Evolutionary conservation across 2,797 vertebrate species (phyloP), one percentile per base, ranked within the genome.

Genomic region (Gymnopithys bicolor): DNA sequence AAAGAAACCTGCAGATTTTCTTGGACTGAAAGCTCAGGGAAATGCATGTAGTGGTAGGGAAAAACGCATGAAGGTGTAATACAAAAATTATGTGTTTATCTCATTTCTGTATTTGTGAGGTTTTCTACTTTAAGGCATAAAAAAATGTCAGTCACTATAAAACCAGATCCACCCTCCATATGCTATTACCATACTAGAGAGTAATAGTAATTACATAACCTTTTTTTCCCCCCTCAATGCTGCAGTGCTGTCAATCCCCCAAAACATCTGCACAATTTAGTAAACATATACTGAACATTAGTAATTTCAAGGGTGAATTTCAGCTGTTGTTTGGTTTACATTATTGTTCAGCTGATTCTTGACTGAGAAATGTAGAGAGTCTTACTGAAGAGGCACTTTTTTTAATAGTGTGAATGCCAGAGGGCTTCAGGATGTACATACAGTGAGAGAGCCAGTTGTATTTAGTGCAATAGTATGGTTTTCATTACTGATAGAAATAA

Each of bases 401-500:
- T 45, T 71, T 32, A 71, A 35, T 3, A 60, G 5, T 0, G 0
- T 30, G 25, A 64, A 10, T 55, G 17, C 43, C 39, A 58, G 71
- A 75, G n/a, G 51, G 73, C 58, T 85, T 75, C 51, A 75, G 79
- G 22, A 32, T 90, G 25, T 37, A 37, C 1, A 28, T 37, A 37
- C 1, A 5, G 13, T 33, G 11, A 52, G 43, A 74, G 32, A 84
- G 27, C 11, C 32, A 78, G 19, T 35, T 81, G 33, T 73, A 59
- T 73, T 84, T 52, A 75, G 56, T 41, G 63, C 21, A 79, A 10
- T 58, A 88, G 56, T 28, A 52, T 1, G 2, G 12, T 76, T 73
- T 86, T 91, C 33, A 33, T 88, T 90, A 84, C 11, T 91, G 80
- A 88, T 27, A 88, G 28, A 91, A 89, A 84, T 87, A 59, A 55